Percentiles rank a stretch among this genome's conserved stretches.
These are phyloP conservation scores for Hypocryptadius cinnamomeus DNA, from an alignment of 2,113 vertebrate species.

Conservation along the genomic window DNA sequence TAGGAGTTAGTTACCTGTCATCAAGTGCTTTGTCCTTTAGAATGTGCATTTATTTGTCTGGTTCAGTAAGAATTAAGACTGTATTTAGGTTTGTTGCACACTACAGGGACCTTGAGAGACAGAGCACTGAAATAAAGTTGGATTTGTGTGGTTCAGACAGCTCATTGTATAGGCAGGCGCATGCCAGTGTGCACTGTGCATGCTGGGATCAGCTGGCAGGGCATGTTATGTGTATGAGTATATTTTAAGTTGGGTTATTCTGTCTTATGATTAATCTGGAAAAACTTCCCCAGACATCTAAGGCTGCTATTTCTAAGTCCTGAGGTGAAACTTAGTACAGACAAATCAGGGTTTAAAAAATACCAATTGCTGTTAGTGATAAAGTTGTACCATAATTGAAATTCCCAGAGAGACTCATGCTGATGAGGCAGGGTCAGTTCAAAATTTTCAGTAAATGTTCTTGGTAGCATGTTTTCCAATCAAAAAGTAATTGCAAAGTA, in stretches of 20 bases:
- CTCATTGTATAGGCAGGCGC: fast-evolving
- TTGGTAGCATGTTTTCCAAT: neutral
- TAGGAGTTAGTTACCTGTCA: neutral
- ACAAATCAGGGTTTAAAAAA: neutral
- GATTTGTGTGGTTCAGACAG: neutral
- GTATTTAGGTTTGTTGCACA: neutral
- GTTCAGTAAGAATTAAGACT: neutral
- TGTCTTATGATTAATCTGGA: neutral
- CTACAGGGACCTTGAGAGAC: neutral
- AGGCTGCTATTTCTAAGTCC: neutral
- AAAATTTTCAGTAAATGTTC: neutral
- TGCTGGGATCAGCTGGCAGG: neutral
- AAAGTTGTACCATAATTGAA: neutral
- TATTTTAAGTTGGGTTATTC: neutral
- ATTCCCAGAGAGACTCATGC: neutral
- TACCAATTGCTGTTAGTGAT: neutral
- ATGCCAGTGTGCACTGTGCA: fast-evolving
- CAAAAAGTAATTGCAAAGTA: neutral
- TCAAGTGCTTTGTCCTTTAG: neutral
- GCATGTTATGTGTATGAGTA: fast-evolving
- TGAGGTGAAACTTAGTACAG: neutral
- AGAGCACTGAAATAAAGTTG: neutral
- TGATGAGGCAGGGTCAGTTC: neutral
- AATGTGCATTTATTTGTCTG: neutral
- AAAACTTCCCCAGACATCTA: neutral